Base-by-base conservation (phyloP, 2,888 invertebrate genomes). In the Rhorus exstirpatorius region DNA sequence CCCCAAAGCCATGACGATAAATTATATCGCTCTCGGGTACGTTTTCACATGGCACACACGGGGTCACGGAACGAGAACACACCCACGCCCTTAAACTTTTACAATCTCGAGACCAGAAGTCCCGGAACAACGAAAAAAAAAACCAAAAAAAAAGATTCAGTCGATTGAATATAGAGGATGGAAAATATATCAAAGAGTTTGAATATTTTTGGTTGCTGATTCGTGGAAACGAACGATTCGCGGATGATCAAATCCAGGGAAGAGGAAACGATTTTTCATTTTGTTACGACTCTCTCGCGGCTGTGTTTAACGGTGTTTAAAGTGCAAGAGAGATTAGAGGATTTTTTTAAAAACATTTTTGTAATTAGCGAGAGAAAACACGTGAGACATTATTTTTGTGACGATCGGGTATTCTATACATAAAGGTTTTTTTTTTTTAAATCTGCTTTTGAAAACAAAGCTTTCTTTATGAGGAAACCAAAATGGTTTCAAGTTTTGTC, bases 1-100 rank as follows among this genome's bases (percentile, higher is more conserved):
- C 86, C 87, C 86, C 86, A 88, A 87, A 89, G 83, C 87, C 83
- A 86, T 71, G 84, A 81, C 88, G 87, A 90, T 90, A 90, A 90
- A 90, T 90, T 89, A 83, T 83, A 81, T 68, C 65, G 67, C 61
- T 72, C 67, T 61, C 41, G 26, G 21, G 60, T 26, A 38, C 35
- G 21, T 72, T 77, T 77, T 72, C 68, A 61, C 17, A 41, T 21
- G 31, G 10, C 31, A 65, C 61, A 21, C 61, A 78, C 77, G 55
- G 67, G 41, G 63, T 63, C 74, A 61, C 71, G 31, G 74, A 35
- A 38, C 60, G 35, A 55, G 46, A 53, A 46, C 76, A 46, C 76
- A 71, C 77, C 79, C 81, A 84, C 79, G 79, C 70, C 55, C 61
- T 51, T 74, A 49, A 61, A 78, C 81, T 78, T 75, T 51, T 58